Base-by-base conservation (phyloP, 2,113 vertebrate genomes). In the Leptobrachium leishanense region DNA sequence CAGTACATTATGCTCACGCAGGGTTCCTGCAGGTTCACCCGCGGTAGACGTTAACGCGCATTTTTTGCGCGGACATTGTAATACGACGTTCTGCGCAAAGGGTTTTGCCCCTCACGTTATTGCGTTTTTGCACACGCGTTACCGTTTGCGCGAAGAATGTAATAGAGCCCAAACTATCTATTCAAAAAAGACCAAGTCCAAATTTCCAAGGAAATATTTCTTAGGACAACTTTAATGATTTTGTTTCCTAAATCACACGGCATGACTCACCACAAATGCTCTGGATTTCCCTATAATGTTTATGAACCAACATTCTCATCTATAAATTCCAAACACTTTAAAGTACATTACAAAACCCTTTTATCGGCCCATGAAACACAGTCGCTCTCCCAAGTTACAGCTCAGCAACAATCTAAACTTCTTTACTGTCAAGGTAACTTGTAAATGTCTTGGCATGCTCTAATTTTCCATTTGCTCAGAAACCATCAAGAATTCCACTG, bases 251-350 rank as follows among this genome's bases (percentile, higher is more conserved):
- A 59, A 50, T 81, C 53, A 57, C 50, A 46, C 39, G 74, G 41
- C 64, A 74, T 81, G 78, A 81, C 78, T 81, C 78, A 81, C 78
- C 78, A 81, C 71, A 74, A 81, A 74, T 46, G 64, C 13, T 68
- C 65, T 68, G 65, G 78, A 74, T 65, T 66, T 55, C 43, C 12
- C 72, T 74, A 62, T 62, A 50, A 11, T 46, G 41, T 59, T 81
- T 74, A 74, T 59, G 46, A 81, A 68, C 42, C 68, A 57, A 59
- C 70, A 68, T 81, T 81, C 64, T 79, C 59, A 71, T 65, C 43
- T 42, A 72, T 74, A 62, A 74, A 81, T 68, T 68, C 64, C 78
- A 67, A 62, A 63, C 65, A 74, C 53, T 81, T 74, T 43, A 41
- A 74, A 72, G 55, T 40, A 50, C 20, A 79, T 57, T 73, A 44